Evolutionary conservation across 2,888 invertebrate species (phyloP).

Genomic region (Harpalus rubripes): DNA sequence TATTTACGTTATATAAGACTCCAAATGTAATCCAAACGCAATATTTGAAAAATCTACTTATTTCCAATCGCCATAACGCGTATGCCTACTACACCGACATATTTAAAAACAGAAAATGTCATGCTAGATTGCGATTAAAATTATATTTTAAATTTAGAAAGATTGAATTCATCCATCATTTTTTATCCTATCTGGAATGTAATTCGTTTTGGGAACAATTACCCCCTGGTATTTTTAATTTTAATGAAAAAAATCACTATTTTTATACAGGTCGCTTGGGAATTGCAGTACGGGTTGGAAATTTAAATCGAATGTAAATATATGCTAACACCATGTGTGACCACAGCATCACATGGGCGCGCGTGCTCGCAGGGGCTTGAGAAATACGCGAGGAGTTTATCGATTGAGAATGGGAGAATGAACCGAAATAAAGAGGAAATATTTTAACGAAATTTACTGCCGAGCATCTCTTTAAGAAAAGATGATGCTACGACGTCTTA

Average conservation of each 20-base stretch:
- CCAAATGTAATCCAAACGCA: too few species aligned
- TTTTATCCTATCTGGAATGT: not conserved
- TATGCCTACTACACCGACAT: too few species aligned
- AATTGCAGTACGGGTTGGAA: slow-evolving; percentile 4
- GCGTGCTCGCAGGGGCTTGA: slow-evolving; percentile 7
- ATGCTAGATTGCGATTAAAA: too few species aligned
- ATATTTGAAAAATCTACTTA: too few species aligned
- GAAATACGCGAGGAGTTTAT: slow-evolving; percentile 3
- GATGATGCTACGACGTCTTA: not conserved
- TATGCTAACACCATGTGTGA: slow-evolving; percentile 61
- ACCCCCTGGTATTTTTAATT: slow-evolving; percentile 10
- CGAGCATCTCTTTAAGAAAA: not conserved
- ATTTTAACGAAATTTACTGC: slow-evolving; percentile 6
- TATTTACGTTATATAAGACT: too few species aligned
- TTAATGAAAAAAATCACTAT: slow-evolving; percentile 39
- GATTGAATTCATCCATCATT: not conserved
- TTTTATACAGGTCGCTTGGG: slow-evolving; percentile 1
- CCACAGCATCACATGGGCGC: slow-evolving; percentile 31
- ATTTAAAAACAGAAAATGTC: too few species aligned
- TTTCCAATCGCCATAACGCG: too few species aligned
- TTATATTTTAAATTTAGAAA: not conserved
- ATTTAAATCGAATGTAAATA: slow-evolving; percentile 63
- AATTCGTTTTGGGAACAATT: slow-evolving; percentile 37
- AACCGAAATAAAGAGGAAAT: not conserved
- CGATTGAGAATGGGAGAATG: slow-evolving; percentile 13